Conservation (phyloP, 2,888 invertebrate genomes). For the Ptilodon capucinus region DNA sequence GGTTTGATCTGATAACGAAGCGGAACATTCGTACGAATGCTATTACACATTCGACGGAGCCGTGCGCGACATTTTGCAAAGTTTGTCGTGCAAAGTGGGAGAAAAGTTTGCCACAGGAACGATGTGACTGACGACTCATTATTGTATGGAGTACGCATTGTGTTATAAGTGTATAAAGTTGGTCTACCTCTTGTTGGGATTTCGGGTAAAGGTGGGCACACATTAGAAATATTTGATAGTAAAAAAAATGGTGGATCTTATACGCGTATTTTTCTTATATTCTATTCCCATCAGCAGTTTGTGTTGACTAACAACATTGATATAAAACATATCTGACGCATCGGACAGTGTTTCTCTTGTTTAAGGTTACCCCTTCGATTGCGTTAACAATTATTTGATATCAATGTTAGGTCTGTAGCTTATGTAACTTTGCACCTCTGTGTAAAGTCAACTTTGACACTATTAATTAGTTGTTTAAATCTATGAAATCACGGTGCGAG, state of each 20-base stretch:
- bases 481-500: neutral
- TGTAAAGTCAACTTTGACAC: neutral
- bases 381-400: too few species aligned
- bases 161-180: conserved; percentile 9
- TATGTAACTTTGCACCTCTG: too few species aligned
- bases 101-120: conserved; percentile 27
- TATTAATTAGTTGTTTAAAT: neutral
- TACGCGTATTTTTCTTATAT: too few species aligned
- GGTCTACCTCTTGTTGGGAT: conserved; percentile 3
- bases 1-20: conserved; percentile 41
- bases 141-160: conserved; percentile 9
- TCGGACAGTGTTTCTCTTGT: too few species aligned
- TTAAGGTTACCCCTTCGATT: too few species aligned
- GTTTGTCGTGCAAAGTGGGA: conserved; percentile 23
- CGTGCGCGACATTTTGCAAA: conserved; percentile 15
- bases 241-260: too few species aligned
- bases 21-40: conserved; percentile 2
- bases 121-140: conserved; percentile 29
- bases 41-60: conserved; percentile 5
- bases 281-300: too few species aligned
- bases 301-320: too few species aligned
- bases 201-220: neutral
- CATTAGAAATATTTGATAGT: too few species aligned
- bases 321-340: too few species aligned
- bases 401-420: too few species aligned